Conservation (phyloP, 2,797 vertebrate species). For the Falco novaeseelandiae region DNA sequence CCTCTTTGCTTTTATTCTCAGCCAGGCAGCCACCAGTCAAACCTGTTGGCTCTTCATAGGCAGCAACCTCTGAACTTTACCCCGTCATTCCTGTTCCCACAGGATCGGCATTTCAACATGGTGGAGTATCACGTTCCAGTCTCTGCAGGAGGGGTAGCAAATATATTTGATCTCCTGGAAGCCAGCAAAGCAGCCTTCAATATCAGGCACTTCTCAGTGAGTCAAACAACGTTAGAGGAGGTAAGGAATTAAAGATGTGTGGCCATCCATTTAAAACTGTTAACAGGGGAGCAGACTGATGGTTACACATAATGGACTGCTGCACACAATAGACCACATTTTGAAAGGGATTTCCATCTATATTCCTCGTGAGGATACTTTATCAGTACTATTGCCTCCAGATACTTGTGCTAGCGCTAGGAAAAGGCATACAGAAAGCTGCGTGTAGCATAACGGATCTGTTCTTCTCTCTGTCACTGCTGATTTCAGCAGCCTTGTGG, state of each 20-base stretch:
- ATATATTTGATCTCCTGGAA: constrained; percentile 95
- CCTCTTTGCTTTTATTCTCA: background rate
- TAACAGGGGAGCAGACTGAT: constrained; percentile 22
- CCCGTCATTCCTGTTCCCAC: background rate
- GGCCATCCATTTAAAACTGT: constrained; percentile 28
- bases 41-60: background rate
- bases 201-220: constrained; percentile 96
- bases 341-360: constrained; percentile 45
- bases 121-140: constrained; percentile 91
- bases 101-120: constrained; percentile 93
- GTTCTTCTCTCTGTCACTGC: background rate
- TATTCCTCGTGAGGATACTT: constrained; percentile 39
- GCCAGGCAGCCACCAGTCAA: background rate
- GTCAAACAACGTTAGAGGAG: constrained; percentile 97
- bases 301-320: constrained; percentile 15
- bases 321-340: constrained; percentile 1
- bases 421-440: background rate
- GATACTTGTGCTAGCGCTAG: background rate
- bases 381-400: background rate
- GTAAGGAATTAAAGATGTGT: constrained; percentile 76
- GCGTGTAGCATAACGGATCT: background rate
- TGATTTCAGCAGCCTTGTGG: background rate
- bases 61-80: background rate
- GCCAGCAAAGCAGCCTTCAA: constrained; percentile 86
- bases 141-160: constrained; percentile 92